Evolutionary conservation across 2,888 invertebrate genomes (phyloP).

Genomic region (Periphyllus acericola): DNA sequence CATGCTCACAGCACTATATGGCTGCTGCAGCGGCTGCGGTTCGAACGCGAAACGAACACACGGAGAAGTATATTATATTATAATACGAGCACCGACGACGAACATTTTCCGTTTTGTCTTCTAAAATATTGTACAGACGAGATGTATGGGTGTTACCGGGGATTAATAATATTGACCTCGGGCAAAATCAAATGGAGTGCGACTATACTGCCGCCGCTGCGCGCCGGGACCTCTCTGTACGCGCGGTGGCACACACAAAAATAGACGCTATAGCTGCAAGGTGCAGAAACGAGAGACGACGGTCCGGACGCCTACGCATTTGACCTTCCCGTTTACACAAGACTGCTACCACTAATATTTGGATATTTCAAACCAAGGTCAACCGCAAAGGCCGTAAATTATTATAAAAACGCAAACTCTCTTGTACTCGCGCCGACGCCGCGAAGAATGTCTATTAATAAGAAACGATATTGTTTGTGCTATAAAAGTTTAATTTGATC

Average conservation of each 20-base stretch:
- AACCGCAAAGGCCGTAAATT: constrained; percentile 31
- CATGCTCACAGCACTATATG: too few species aligned
- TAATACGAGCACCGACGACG: not conserved
- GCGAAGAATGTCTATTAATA: constrained; percentile 49
- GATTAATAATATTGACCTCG: constrained; percentile 48
- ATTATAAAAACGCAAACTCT: constrained; percentile 25
- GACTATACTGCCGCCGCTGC: not conserved
- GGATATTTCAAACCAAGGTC: constrained; percentile 50
- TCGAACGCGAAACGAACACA: not conserved
- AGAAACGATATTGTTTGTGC: not conserved
- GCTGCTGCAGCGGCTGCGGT: not conserved
- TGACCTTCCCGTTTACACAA: constrained; percentile 52
- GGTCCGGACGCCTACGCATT: constrained; percentile 51
- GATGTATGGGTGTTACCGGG: too few species aligned
- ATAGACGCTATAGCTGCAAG: constrained; percentile 37
- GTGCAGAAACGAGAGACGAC: constrained; percentile 45
- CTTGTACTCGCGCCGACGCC: not conserved
- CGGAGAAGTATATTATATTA: not conserved
- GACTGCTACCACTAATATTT: not conserved
- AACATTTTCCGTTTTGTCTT: not conserved
- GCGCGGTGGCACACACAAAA: constrained; percentile 42
- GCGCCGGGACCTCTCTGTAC: constrained; percentile 2
- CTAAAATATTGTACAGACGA: not conserved
- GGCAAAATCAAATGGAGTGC: constrained; percentile 41
- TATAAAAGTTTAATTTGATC: not conserved